Conservation (phyloP, 2,888 invertebrate species). For the Troides oblongomaculatus region DNA sequence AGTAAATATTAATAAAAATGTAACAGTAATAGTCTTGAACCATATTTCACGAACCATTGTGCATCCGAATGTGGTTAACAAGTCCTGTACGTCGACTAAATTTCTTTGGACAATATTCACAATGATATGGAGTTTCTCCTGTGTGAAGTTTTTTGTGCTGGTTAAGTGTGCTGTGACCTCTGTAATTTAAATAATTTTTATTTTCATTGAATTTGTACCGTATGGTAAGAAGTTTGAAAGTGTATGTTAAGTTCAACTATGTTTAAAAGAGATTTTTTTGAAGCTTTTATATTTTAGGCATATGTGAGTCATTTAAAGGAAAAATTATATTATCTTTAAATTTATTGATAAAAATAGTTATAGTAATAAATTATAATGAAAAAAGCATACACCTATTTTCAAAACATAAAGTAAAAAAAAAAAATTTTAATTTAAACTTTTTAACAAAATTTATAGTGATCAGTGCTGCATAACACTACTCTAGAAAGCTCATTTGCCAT, state of each 20-base stretch:
- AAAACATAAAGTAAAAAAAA: too few species aligned
- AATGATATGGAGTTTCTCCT: conserved; percentile 69
- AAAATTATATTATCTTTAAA: too few species aligned
- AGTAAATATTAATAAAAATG: background rate
- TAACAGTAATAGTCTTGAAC: background rate
- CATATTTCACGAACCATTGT: conserved; percentile 53
- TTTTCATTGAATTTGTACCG: background rate
- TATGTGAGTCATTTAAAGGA: too few species aligned
- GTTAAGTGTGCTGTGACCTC: conserved; percentile 70
- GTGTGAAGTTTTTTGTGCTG: conserved; percentile 67
- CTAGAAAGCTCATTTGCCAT: background rate
- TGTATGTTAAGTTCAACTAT: too few species aligned
- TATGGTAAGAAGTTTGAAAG: background rate
- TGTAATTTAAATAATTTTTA: conserved; percentile 38
- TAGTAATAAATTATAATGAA: too few species aligned
- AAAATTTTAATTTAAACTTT: too few species aligned
- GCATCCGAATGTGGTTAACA: conserved; percentile 67
- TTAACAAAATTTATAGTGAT: too few species aligned
- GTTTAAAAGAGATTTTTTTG: too few species aligned
- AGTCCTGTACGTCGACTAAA: conserved; percentile 65
- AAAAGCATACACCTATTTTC: too few species aligned
- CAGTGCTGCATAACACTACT: too few species aligned
- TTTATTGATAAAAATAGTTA: too few species aligned
- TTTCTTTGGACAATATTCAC: conserved; percentile 69
- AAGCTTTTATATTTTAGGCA: too few species aligned